Percentiles rank a stretch among this genome's conserved stretches.
Evolutionary conservation across 1,140 invertebrate genomes (phyloP).

Genomic region (Drosophila lacertosa): DNA sequence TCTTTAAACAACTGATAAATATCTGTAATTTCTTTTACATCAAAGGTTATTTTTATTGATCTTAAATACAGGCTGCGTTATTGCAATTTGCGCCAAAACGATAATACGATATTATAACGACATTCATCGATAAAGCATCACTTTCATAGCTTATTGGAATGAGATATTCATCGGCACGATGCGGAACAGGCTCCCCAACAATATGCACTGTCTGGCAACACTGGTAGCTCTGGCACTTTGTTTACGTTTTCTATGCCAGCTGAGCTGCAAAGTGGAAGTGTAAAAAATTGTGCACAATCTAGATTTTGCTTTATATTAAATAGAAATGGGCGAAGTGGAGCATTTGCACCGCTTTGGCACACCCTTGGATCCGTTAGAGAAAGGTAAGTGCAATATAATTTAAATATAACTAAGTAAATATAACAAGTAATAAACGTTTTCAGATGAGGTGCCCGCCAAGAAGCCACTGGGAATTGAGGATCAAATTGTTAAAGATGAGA

Average conservation of each 20-base stretch:
- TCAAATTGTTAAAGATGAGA: conserved; percentile 94
- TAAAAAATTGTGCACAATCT: background rate
- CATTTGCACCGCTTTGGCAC: conserved; percentile 90
- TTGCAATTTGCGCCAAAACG: too few species aligned
- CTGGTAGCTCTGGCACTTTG: background rate
- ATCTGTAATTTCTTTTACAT: too few species aligned
- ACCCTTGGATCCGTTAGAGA: conserved; percentile 90
- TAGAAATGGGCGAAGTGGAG: conserved; percentile 85
- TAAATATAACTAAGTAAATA: too few species aligned
- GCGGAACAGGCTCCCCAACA: background rate
- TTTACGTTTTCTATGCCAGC: conserved; percentile 35
- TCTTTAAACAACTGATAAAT: too few species aligned
- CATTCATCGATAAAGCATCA: too few species aligned
- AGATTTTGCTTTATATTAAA: background rate
- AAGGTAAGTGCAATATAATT: conserved; percentile 88
- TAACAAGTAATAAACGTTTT: conserved; percentile 38
- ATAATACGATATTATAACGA: too few species aligned
- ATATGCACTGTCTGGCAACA: conserved; percentile 10
- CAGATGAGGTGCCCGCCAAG: conserved; percentile 91
- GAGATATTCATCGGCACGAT: too few species aligned
- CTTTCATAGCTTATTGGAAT: too few species aligned
- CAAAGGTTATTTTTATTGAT: too few species aligned
- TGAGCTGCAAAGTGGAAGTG: conserved; percentile 1
- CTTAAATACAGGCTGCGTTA: too few species aligned
- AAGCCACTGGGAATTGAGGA: conserved; percentile 94